Evolutionary conservation across 2,113 vertebrate species (phyloP).

Genomic region (Lycaon pictus): DNA sequence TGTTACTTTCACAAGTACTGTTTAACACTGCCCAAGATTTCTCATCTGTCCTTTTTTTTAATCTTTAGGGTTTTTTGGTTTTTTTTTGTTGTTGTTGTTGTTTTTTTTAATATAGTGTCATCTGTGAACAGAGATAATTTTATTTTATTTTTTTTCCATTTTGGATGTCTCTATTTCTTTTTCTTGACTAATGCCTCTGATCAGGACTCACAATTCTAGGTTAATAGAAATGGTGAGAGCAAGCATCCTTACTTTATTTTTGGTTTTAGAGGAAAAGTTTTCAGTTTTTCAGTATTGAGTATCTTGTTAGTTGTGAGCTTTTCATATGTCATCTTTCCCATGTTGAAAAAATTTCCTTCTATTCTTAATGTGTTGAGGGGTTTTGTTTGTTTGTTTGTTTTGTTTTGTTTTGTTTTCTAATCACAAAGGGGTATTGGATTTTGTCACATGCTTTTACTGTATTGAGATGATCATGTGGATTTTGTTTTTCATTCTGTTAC

Average conservation of each 20-base stretch:
- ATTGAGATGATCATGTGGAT: fast-evolving
- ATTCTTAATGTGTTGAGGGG: too few species aligned
- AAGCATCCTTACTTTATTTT: too few species aligned
- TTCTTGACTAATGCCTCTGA: neutral
- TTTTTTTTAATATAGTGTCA: neutral
- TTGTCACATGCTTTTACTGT: neutral
- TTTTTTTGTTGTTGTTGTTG: neutral
- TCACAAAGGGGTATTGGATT: neutral
- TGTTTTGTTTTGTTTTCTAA: neutral
- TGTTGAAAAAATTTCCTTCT: neutral
- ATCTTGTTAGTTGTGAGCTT: too few species aligned
- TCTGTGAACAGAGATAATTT: neutral
- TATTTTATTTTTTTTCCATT: neutral
- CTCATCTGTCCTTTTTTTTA: neutral
- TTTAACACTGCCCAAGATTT: neutral
- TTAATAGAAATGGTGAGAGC: neutral
- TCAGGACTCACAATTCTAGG: neutral
- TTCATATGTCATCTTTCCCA: neutral
- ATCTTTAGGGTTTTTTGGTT: neutral
- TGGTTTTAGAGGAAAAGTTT: neutral
- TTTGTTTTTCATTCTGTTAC: neutral
- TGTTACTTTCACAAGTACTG: neutral
- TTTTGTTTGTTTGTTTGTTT: neutral
- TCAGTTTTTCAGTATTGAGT: neutral
- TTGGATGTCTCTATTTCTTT: neutral